Base-by-base conservation (phyloP, 2,113 vertebrate genomes). In the Petrocephalus zakoni region DNA sequence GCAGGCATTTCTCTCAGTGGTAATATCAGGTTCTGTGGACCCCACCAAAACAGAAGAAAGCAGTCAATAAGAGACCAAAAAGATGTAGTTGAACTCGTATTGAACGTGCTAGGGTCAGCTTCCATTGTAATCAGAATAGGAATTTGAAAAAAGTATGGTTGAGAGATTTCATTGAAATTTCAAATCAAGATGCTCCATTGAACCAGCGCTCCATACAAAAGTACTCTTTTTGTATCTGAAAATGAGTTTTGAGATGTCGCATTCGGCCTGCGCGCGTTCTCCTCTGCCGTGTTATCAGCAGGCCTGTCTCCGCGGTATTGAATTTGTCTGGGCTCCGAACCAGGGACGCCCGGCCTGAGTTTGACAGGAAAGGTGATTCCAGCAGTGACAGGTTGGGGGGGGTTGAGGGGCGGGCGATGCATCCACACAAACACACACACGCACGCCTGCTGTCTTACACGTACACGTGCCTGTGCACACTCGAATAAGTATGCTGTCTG, bases 391-490 rank as follows among this genome's bases (percentile, higher is more conserved):
- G 42, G 42, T 3, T 49, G 2, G 58, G 22, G 21, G 55, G 37
- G 9, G n/a, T n/a, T n/a, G n/a, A n/a, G 29, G 15, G 10, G 29
- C 1, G 42, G 42, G 3, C 1, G 42, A 42, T 42, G 10, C 25
- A 37, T 25, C 49, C 47, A 11, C 61, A 53, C 64, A 87, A 55
- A 46, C 56, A 87, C 34, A 55, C 84, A 55, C 84, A 56, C 29
- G 9, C 61, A 25, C 8, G 58, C 9, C 58, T 22, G 15, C 84
- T 29, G 21, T 29, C 13, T 15, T 15, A 87, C 86, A n/a, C 37
- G 49, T 29, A 55, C 87, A 91, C 89, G 89, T 81, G 87, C 90
- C n/a, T n/a, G 84, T 37, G 61, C 88, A 49, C 87, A 83, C 72
- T 2, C 56, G 0, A 19, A 42, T 42, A 42, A 42, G 3, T 42